Percentiles rank a stretch among this genome's conserved stretches.
phyloP scores from a whole-genome alignment of 2,797 vertebrate genomes.

The Melanotaenia trifasciata region DNA sequence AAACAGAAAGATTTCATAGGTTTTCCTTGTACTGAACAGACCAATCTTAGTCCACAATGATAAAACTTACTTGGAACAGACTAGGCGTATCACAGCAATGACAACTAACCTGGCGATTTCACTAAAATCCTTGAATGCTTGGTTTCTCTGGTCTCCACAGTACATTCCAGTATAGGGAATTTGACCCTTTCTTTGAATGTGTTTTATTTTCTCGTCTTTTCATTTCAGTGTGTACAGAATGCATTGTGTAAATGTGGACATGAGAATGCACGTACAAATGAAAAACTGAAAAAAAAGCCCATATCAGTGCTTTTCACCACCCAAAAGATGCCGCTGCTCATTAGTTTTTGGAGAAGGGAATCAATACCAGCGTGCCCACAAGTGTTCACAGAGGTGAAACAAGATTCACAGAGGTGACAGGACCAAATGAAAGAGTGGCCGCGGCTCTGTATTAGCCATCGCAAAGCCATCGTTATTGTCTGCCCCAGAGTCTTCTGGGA shows the following conservation, averaged over 20 bases:
- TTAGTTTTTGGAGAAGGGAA: constrained; percentile 71
- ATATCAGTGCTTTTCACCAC: constrained; percentile 86
- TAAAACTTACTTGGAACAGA: constrained; percentile 54
- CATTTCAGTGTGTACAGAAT: constrained; percentile 80
- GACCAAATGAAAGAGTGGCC: constrained; percentile 82
- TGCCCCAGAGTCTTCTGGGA: constrained; percentile 75
- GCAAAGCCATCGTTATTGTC: constrained; percentile 86
- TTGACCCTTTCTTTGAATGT: constrained; percentile 85
- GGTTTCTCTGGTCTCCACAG: constrained; percentile 84
- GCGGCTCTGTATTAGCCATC: constrained; percentile 81
- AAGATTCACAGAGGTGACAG: constrained; percentile 74
- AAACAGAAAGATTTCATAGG: constrained; percentile 81
- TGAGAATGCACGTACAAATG: constrained; percentile 80
- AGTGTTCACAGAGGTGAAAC: constrained; percentile 76
- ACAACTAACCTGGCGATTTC: constrained; percentile 65
- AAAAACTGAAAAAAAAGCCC: constrained; percentile 67
- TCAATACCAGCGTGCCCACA: constrained; percentile 80
- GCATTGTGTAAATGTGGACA: constrained; percentile 81
- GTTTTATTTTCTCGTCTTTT: constrained; percentile 72
- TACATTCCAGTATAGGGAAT: constrained; percentile 88
- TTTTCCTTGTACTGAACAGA: constrained; percentile 86
- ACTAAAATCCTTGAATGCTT: constrained; percentile 72
- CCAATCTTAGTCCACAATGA: constrained; percentile 50
- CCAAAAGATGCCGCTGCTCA: constrained; percentile 89
- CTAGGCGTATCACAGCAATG: constrained; percentile 56